Evolutionary conservation across 1,140 invertebrate genomes (phyloP).

Genomic region (Melipona quadrifasciata): DNA sequence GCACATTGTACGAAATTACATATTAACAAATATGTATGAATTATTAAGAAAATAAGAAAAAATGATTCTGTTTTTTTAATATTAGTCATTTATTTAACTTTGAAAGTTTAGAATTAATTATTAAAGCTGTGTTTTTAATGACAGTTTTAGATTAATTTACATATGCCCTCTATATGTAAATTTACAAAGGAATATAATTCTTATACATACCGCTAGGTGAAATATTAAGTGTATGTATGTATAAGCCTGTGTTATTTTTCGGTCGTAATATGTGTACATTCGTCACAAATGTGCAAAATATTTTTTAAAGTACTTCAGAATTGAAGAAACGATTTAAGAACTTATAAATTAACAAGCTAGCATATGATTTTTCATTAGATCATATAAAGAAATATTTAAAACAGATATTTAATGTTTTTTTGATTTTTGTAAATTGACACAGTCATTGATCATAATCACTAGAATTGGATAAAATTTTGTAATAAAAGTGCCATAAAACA

Average conservation of each 20-base stretch:
- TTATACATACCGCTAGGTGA: neutral
- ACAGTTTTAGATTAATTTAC: neutral
- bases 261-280: neutral
- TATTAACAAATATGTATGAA: neutral
- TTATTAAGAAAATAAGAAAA: neutral
- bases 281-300: neutral
- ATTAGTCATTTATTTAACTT: neutral
- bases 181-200: neutral
- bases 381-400: neutral
- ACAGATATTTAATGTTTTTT: neutral
- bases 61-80: neutral
- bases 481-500: too few species aligned
- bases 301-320: neutral
- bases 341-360: neutral
- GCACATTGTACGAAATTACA: neutral
- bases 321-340: neutral
- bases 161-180: neutral
- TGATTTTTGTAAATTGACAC: neutral
- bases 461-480: neutral
- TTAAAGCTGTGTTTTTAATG: neutral
- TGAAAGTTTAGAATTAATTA: neutral
- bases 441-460: neutral
- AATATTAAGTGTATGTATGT: neutral
- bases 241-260: neutral
- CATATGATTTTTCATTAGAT: neutral